phyloP scores from a whole-genome alignment of 2,113 vertebrate species.

The Cebus imitator region DNA sequence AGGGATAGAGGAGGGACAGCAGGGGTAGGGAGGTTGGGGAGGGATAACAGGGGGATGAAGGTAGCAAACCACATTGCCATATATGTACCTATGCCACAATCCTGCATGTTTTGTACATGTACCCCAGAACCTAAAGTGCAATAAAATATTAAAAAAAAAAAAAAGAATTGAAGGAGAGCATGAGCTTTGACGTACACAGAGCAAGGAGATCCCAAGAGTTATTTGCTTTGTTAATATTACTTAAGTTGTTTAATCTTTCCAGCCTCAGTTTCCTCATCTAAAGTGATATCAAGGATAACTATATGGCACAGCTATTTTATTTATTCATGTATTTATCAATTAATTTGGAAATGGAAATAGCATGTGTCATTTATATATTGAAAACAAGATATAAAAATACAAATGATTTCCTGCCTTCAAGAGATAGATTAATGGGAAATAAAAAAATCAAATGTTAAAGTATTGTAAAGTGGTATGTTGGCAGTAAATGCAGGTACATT shows the following conservation, averaged over 20 bases:
- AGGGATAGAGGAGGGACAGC: too few relatives aligned
- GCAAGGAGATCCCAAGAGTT: not conserved
- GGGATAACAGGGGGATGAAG: too few relatives aligned
- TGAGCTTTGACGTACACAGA: not conserved
- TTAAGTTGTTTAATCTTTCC: conserved; percentile 1
- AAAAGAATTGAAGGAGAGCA: not conserved
- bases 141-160: too few relatives aligned
- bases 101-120: too few relatives aligned
- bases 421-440: not conserved
- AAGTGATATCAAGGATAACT: not conserved
- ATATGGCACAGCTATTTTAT: not conserved
- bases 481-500: not conserved
- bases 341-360: not conserved
- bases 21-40: too few relatives aligned
- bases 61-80: too few relatives aligned
- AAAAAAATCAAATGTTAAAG: not conserved
- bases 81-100: too few relatives aligned
- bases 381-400: not conserved
- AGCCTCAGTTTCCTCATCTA: not conserved
- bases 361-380: not conserved
- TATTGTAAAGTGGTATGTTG: not conserved
- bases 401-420: not conserved
- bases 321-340: not conserved
- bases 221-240: conserved; percentile 9
- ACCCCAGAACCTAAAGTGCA: too few relatives aligned